Conservation (phyloP, 2,797 vertebrate genomes). For the Tachyglossus aculeatus region DNA sequence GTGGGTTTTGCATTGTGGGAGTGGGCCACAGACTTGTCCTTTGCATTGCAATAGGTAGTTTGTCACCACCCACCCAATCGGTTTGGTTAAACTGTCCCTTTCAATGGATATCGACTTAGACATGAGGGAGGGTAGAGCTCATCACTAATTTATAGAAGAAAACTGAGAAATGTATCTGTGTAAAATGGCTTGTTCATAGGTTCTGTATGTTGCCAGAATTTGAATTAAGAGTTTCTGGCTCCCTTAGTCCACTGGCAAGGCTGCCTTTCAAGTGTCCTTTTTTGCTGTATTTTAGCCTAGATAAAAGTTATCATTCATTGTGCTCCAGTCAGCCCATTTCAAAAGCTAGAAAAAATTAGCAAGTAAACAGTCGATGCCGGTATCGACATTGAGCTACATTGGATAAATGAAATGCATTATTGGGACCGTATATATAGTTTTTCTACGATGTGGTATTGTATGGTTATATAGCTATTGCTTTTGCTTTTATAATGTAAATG, state of each 20-base stretch:
- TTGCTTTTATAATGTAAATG: slow-evolving; percentile 36
- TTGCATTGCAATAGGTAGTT: too few species aligned
- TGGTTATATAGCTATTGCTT: slow-evolving; percentile 31
- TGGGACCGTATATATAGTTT: slow-evolving; percentile 16
- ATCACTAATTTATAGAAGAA: too few species aligned
- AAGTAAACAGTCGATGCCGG: not conserved
- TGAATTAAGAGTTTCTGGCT: not conserved
- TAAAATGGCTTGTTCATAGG: too few species aligned
- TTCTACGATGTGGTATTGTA: slow-evolving; percentile 26
- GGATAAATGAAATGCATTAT: slow-evolving; percentile 8
- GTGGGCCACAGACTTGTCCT: too few species aligned
- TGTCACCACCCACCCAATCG: too few species aligned
- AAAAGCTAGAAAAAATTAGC: slow-evolving; percentile 8
- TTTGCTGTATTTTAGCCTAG: not conserved
- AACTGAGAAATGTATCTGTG: too few species aligned
- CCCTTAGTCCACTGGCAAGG: not conserved
- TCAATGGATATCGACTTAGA: too few species aligned
- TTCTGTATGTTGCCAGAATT: too few species aligned
- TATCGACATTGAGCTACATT: slow-evolving; percentile 12
- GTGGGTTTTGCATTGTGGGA: too few species aligned
- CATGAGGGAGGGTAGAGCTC: too few species aligned
- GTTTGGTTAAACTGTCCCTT: too few species aligned
- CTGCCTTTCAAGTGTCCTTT: not conserved
- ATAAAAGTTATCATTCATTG: not conserved
- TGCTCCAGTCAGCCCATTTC: not conserved